Percentiles rank a stretch among this genome's conserved stretches.
phyloP scores from a whole-genome alignment of 2,888 invertebrate species.

The Drosophila histrio region DNA sequence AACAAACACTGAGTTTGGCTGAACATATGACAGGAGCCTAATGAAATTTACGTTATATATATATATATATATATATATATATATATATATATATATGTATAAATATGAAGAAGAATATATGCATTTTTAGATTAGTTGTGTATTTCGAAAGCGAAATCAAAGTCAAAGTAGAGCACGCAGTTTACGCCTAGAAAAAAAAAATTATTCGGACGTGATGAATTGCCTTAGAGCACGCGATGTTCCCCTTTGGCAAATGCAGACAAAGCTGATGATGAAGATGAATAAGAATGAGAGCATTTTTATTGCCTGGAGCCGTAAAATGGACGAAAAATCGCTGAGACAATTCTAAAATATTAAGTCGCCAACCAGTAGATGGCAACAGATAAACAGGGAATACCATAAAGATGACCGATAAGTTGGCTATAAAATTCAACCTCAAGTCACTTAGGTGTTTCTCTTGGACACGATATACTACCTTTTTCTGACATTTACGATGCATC shows the following conservation, averaged over 20 bases:
- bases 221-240: slow-evolving; percentile 23
- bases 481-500: slow-evolving; percentile 22
- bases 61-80: neutral
- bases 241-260: slow-evolving; percentile 6
- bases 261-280: slow-evolving; percentile 15
- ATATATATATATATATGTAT: neutral
- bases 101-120: neutral
- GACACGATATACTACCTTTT: slow-evolving; percentile 5
- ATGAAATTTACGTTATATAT: neutral
- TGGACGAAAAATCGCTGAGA: slow-evolving; percentile 24
- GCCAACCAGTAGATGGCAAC: slow-evolving; percentile 13
- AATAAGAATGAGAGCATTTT: slow-evolving; percentile 32
- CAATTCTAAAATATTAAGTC: slow-evolving; percentile 31
- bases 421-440: slow-evolving; percentile 41
- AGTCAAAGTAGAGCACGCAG: slow-evolving; percentile 4
- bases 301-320: slow-evolving; percentile 39
- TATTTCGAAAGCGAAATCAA: neutral
- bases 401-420: slow-evolving; percentile 39
- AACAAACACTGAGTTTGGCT: slow-evolving; percentile 2
- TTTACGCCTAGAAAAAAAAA: neutral
- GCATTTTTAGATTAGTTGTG: neutral
- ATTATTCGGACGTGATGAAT: slow-evolving; percentile 30
- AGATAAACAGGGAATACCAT: slow-evolving; percentile 3
- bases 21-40: neutral
- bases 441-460: slow-evolving; percentile 17